A percentile compares a stretch with the other conserved stretches of the same genome.
Conservation (phyloP, 2,797 vertebrate genomes). For the Artibeus lituratus region DNA sequence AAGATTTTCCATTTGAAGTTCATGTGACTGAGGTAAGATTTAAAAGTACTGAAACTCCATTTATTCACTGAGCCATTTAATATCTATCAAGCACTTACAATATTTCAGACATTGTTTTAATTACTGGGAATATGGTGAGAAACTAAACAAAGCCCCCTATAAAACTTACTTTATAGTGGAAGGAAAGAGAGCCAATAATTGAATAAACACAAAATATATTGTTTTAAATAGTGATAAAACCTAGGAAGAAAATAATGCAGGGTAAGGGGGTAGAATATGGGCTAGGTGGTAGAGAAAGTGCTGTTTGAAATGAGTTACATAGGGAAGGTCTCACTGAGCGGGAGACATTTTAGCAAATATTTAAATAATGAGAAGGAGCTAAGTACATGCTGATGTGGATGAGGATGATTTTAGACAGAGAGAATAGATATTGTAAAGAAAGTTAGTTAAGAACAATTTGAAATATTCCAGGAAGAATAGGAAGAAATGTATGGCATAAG, state of each 20-base stretch:
- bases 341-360: background rate
- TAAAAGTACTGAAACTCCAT: background rate
- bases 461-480: background rate
- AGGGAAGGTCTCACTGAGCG: background rate
- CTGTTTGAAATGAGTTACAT: background rate
- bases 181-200: background rate
- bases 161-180: background rate
- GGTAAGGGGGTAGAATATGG: background rate
- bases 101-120: slow-evolving; percentile 31
- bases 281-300: background rate
- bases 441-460: background rate
- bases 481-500: background rate
- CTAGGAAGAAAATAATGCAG: background rate
- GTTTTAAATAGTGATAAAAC: slow-evolving; percentile 9
- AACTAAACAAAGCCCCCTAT: background rate
- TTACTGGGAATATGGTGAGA: background rate
- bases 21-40: background rate
- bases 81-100: background rate
- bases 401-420: background rate
- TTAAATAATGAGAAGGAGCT: slow-evolving; percentile 4
- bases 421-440: background rate
- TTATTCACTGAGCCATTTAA: background rate
- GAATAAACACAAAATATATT: background rate
- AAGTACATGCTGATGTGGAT: background rate
- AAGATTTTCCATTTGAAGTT: slow-evolving; percentile 48